Conservation (phyloP, 23 tunicate genomes). For the Corella eumyota region DNA sequence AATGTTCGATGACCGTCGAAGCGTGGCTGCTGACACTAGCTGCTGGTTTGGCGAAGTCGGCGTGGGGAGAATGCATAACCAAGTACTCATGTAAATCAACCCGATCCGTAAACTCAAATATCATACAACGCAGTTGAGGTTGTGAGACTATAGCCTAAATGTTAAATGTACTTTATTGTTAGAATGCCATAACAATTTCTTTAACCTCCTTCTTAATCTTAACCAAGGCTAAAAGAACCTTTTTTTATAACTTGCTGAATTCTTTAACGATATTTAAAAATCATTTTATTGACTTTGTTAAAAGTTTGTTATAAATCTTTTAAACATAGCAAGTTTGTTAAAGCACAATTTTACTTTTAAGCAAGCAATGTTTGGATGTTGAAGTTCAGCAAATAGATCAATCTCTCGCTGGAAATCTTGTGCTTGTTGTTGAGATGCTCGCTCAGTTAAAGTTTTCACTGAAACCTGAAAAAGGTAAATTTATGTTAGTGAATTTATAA, state of each 20-base stretch:
- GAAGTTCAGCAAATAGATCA: slow-evolving; percentile 61
- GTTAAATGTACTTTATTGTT: background rate
- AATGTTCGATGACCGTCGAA: slow-evolving; percentile 36
- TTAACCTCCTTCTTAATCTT: too few species aligned
- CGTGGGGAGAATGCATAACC: slow-evolving; percentile 79
- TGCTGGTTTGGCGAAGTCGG: slow-evolving; percentile 70
- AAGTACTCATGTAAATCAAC: slow-evolving; percentile 80
- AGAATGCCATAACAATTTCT: too few species aligned
- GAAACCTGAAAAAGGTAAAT: slow-evolving; percentile 47
- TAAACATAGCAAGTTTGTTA: too few species aligned
- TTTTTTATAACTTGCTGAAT: too few species aligned
- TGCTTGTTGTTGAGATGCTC: slow-evolving; percentile 34
- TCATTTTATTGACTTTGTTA: too few species aligned
- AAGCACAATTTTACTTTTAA: slow-evolving; percentile 55
- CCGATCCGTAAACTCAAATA: slow-evolving; percentile 70
- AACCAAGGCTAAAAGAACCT: too few species aligned
- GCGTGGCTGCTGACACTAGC: slow-evolving; percentile 71
- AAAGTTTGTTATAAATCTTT: too few species aligned
- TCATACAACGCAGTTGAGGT: slow-evolving; percentile 74
- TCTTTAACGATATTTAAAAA: too few species aligned
- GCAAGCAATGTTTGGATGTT: slow-evolving; percentile 77
- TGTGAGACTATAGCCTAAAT: slow-evolving; percentile 75
- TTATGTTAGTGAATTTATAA: too few species aligned
- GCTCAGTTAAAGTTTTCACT: slow-evolving; percentile 67
- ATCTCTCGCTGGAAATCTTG: slow-evolving; percentile 80